Evolutionary conservation across 2,113 vertebrate species (phyloP).

Genomic region (Clarias batrachus): DNA sequence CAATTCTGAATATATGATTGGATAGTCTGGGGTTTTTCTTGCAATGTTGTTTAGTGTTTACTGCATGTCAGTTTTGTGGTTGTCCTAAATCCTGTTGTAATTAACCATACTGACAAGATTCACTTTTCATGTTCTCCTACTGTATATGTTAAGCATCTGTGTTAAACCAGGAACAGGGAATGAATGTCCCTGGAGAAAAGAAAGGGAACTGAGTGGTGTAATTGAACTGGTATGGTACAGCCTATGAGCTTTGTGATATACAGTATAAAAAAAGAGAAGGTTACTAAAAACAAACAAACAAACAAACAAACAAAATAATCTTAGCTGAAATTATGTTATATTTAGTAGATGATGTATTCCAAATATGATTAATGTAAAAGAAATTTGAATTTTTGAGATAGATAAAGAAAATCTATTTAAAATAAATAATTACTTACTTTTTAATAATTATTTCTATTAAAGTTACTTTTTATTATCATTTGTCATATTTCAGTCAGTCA

Average conservation of each 20-base stretch:
- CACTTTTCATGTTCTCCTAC: constrained; percentile 62
- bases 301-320: neutral
- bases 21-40: constrained; percentile 23
- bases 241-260: neutral
- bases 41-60: constrained; percentile 17
- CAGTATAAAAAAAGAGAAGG: neutral
- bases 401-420: neutral
- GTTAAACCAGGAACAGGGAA: constrained; percentile 62
- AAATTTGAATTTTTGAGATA: too few species aligned
- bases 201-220: constrained; percentile 56
- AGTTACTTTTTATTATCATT: constrained; percentile 16
- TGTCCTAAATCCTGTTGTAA: constrained; percentile 66
- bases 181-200: constrained; percentile 65
- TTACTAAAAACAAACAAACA: neutral
- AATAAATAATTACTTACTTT: neutral
- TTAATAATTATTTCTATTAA: too few species aligned
- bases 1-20: neutral
- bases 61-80: constrained; percentile 52
- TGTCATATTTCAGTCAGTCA: neutral
- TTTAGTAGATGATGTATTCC: neutral
- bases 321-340: neutral
- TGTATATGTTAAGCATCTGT: constrained; percentile 62
- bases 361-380: neutral
- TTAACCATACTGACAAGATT: constrained; percentile 67
- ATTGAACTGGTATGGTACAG: neutral